phyloP scores from a whole-genome alignment of 2,888 invertebrate species.

The Andrena camellia region DNA sequence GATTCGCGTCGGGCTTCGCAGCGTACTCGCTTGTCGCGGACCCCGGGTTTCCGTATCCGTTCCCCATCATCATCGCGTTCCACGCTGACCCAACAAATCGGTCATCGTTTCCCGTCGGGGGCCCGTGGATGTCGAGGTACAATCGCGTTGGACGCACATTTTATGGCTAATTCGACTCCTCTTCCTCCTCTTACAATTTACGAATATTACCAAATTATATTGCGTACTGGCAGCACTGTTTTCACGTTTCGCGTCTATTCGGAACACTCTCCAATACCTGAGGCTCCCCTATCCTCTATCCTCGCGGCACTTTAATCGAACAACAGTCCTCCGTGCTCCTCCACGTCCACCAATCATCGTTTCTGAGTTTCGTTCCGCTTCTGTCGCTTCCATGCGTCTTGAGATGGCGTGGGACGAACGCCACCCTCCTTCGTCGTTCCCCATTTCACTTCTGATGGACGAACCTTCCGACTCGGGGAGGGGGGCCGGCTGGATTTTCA shows the following conservation, averaged over 20 bases:
- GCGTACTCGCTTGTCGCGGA: neutral
- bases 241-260: slow-evolving; percentile 69
- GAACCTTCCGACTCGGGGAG: slow-evolving; percentile 37
- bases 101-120: slow-evolving; percentile 30
- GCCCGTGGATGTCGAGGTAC: slow-evolving; percentile 49
- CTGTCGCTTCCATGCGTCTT: neutral
- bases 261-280: slow-evolving; percentile 59
- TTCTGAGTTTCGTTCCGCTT: slow-evolving; percentile 6
- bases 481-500: neutral
- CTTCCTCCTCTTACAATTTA: slow-evolving; percentile 59
- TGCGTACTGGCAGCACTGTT: slow-evolving; percentile 80
- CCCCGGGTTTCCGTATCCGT: slow-evolving; percentile 1
- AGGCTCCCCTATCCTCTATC: slow-evolving; percentile 34
- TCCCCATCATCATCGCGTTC: slow-evolving; percentile 24
- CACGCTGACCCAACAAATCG: slow-evolving; percentile 6
- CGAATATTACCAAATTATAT: slow-evolving; percentile 76
- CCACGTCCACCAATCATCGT: slow-evolving; percentile 32
- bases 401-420: slow-evolving; percentile 40
- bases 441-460: slow-evolving; percentile 31
- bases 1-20: slow-evolving; percentile 10
- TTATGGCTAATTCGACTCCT: slow-evolving; percentile 45
- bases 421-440: neutral
- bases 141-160: slow-evolving; percentile 55
- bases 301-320: slow-evolving; percentile 52
- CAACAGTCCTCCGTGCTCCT: slow-evolving; percentile 32